These are phyloP conservation scores for Sebastes jordani DNA, from an alignment of 2,797 vertebrate genomes.

Conservation along the genomic window DNA sequence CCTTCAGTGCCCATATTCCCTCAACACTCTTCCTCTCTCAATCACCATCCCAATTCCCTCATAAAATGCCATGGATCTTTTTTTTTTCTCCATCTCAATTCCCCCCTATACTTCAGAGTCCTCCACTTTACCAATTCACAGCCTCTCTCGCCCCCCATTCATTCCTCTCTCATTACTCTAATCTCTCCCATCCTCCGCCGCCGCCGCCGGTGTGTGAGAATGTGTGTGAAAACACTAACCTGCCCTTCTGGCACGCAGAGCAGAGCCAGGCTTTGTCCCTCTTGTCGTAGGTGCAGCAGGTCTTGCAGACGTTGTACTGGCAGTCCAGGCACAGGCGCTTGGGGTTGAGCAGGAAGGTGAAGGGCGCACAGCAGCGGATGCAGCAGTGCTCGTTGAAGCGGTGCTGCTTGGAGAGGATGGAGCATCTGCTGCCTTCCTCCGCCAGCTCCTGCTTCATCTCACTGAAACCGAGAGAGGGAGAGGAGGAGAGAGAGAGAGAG, in stretches of 20 bases:
- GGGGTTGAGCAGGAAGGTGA: slow-evolving; percentile 95
- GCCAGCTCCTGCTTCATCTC: slow-evolving; percentile 96
- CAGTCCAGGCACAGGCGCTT: slow-evolving; percentile 92
- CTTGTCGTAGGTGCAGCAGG: slow-evolving; percentile 91
- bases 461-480: slow-evolving; percentile 71
- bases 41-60: background rate
- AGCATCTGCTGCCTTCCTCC: slow-evolving; percentile 94
- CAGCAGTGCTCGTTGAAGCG: slow-evolving; percentile 96
- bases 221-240: slow-evolving; percentile 81
- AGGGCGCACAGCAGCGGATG: slow-evolving; percentile 95
- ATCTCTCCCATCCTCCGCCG: slow-evolving; percentile 5
- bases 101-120: background rate
- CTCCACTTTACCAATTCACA: slow-evolving; percentile 31
- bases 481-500: slow-evolving; percentile 2
- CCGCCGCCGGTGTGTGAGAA: background rate
- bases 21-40: background rate
- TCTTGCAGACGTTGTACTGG: slow-evolving; percentile 94
- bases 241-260: slow-evolving; percentile 92
- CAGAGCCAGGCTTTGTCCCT: slow-evolving; percentile 92
- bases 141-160: slow-evolving; percentile 32
- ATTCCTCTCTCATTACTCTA: slow-evolving; percentile 40
- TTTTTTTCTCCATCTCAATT: background rate
- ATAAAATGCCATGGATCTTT: background rate
- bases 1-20: background rate
- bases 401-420: slow-evolving; percentile 92